A percentile compares a stretch with the other conserved stretches of the same genome.
Conservation (phyloP, 1,140 invertebrate genomes). For the Nasonia vitripennis region DNA sequence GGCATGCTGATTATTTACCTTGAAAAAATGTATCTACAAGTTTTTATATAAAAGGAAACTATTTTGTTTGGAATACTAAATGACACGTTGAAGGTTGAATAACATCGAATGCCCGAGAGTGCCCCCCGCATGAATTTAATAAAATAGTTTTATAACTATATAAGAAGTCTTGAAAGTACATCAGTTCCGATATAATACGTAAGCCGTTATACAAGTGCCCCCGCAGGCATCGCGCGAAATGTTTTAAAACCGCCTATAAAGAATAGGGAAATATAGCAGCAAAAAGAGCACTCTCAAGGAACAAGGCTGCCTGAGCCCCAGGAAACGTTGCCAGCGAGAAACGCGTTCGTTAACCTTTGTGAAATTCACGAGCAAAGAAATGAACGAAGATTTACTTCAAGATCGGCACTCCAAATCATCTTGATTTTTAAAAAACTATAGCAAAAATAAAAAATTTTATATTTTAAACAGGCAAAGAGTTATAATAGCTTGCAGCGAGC, state of each 20-base stretch:
- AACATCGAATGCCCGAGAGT: neutral
- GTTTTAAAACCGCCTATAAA: neutral
- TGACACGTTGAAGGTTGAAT: neutral
- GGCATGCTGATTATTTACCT: neutral
- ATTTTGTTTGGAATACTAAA: neutral
- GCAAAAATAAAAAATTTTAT: neutral
- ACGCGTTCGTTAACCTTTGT: constrained; percentile 36
- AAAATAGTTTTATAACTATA: constrained; percentile 1
- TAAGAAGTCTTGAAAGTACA: neutral
- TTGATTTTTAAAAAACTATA: neutral
- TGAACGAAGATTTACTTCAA: neutral
- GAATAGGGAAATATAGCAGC: constrained; percentile 9
- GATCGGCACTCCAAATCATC: neutral
- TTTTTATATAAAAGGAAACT: no score
- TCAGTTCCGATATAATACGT: constrained; percentile 10
- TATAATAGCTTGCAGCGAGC: neutral
- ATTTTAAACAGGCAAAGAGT: neutral
- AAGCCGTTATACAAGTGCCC: constrained; percentile 21
- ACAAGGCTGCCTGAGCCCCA: neutral
- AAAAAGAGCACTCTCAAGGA: constrained; percentile 34
- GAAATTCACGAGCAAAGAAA: neutral
- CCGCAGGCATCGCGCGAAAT: neutral
- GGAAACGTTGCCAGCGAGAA: neutral
- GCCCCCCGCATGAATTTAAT: neutral
- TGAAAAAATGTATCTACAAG: no score